Base-by-base conservation (phyloP, 2,888 invertebrate species). In the Nomada hirtipes region DNA sequence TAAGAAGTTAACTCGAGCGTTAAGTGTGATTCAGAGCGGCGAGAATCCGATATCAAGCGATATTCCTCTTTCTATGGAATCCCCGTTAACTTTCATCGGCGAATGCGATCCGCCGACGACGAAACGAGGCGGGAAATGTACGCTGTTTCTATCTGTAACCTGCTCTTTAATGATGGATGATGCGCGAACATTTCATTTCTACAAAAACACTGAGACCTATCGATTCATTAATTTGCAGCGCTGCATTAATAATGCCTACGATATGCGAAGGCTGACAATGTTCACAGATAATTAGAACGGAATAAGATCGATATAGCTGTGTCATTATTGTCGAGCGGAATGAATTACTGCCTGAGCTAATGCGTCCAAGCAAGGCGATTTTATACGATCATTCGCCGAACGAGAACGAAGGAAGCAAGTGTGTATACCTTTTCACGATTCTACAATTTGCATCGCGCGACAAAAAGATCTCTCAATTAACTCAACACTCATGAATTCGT, bases 1-100 rank as follows among this genome's bases (percentile, higher is more conserved):
- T 92, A 92, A 91, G 89, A 91, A 90, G 89, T 90, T 89, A 90
- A 91, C 88, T 87, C 88, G 86, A 89, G 88, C 88, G 88, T 90
- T 86, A 89, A 89, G 87, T 80, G 87, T 82, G 84, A 91, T 90
- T 91, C 87, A 86, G 87, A 83, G 74, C 78, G 88, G 79, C 84
- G 73, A 61, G 76, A 84, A 82, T 84, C 72, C 75, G 85, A 84
- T 86, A 88, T 87, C 88, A 65, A 76, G 44, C 70, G 78, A 86
- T 86, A 88, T 84, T 84, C 61, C 68, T 36, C 71, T 73, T 57
- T 61, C 47, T 76, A 55, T 72, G 72, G 77, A 76, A 86, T 64
- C 79, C n/a, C 61, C 71, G 60, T 20, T 84, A 83, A 83, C 67
- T 80, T 67, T 59, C 67, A 11, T 77, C 52, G 70, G 53, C 61